Evolutionary conservation across 2,797 vertebrate genomes (phyloP).

Genomic region (Micrastur ruficollis): DNA sequence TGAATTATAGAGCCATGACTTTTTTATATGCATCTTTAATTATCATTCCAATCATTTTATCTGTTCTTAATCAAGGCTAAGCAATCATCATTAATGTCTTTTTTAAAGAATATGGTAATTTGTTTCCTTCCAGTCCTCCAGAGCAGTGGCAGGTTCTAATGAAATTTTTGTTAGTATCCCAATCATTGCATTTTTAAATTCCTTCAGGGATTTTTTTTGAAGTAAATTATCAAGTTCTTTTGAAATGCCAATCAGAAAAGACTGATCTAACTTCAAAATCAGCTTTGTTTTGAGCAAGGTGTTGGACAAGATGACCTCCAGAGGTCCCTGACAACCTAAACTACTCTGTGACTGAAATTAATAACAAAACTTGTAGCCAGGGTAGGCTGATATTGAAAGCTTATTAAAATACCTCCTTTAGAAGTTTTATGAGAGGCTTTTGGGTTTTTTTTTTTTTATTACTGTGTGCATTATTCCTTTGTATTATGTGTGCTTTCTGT

Average conservation of each 20-base stretch:
- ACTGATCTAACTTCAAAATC: not conserved
- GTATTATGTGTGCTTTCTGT: not conserved
- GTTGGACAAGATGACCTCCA: not conserved
- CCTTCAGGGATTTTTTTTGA: not conserved
- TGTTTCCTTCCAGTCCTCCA: constrained; percentile 10
- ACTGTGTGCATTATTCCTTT: not conserved
- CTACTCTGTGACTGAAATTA: not conserved
- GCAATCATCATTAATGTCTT: constrained; percentile 54
- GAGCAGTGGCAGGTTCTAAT: not conserved
- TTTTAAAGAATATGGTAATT: constrained; percentile 57
- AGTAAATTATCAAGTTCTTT: not conserved
- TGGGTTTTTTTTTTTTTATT: not conserved
- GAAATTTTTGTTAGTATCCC: not conserved
- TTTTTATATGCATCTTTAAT: constrained; percentile 58
- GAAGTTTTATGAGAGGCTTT: not conserved
- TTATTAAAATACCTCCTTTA: not conserved
- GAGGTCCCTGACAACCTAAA: not conserved
- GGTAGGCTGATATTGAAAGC: not conserved
- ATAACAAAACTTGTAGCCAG: not conserved
- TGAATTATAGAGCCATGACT: constrained; percentile 38
- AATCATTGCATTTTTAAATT: not conserved
- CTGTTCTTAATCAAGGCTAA: constrained; percentile 63
- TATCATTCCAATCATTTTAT: constrained; percentile 61
- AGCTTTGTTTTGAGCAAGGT: not conserved
- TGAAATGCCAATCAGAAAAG: not conserved